phyloP scores from a whole-genome alignment of 2,888 invertebrate species.

The Tiphia femorata region DNA sequence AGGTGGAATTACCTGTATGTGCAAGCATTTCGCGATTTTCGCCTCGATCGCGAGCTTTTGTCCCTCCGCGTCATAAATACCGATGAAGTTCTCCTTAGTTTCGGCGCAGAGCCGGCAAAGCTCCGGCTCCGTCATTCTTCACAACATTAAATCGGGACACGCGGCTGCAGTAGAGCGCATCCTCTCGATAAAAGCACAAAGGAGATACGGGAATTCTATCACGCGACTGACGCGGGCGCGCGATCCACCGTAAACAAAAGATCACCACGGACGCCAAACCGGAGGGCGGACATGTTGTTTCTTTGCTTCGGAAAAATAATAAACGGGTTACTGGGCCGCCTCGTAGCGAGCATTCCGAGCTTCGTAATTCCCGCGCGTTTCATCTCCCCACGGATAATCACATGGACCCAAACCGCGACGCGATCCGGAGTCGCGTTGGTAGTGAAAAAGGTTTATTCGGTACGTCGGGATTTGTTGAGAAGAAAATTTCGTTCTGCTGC shows the following conservation, averaged over 20 bases:
- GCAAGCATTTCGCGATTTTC: conserved; percentile 68
- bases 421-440: too few relatives aligned
- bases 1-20: conserved; percentile 62
- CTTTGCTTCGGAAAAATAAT: conserved; percentile 18
- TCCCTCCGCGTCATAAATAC: conserved; percentile 68
- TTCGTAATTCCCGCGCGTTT: too few relatives aligned
- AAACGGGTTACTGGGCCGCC: not conserved
- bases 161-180: conserved; percentile 7
- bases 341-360: not conserved
- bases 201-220: conserved; percentile 18
- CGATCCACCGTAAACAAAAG: conserved; percentile 53
- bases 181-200: conserved; percentile 21
- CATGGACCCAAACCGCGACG: too few relatives aligned
- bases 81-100: conserved; percentile 64
- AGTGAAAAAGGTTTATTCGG: too few relatives aligned
- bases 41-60: conserved; percentile 63
- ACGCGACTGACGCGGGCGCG: conserved; percentile 18
- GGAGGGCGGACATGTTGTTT: conserved; percentile 57
- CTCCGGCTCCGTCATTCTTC: conserved; percentile 56
- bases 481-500: conserved; percentile 28
- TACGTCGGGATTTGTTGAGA: too few relatives aligned
- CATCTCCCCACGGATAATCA: too few relatives aligned
- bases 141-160: too few relatives aligned
- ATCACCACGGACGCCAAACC: conserved; percentile 51
- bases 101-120: conserved; percentile 70